Evolutionary conservation across 2,113 vertebrate genomes (phyloP).

Genomic region (Malaclemys terrapin): DNA sequence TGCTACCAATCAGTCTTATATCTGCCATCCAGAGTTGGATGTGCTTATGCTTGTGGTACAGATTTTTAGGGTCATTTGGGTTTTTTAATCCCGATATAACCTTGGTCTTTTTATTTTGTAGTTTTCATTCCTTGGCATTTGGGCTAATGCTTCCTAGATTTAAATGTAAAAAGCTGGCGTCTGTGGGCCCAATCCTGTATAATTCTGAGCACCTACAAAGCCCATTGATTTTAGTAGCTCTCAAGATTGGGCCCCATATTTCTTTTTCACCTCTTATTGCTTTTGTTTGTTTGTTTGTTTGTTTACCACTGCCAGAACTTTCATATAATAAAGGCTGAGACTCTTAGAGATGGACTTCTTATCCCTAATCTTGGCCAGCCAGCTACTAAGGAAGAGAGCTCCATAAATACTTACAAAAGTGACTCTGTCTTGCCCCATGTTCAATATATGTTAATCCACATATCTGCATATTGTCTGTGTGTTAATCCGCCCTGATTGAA

Average conservation of each 20-base stretch:
- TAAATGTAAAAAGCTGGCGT: not conserved
- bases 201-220: not conserved
- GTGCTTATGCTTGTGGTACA: constrained; percentile 33
- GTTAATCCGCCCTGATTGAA: not conserved
- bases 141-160: not conserved
- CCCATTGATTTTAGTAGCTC: not conserved
- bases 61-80: constrained; percentile 24
- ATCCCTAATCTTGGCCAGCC: not conserved
- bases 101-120: not conserved
- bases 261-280: not conserved
- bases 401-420: not conserved
- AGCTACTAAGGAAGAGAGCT: not conserved
- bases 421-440: not conserved
- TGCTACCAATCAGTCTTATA: constrained; percentile 32
- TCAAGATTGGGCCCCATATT: not conserved
- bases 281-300: not conserved
- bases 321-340: not conserved
- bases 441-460: not conserved
- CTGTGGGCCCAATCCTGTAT: not conserved
- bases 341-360: not conserved
- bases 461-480: not conserved
- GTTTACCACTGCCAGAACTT: not conserved
- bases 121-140: not conserved
- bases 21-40: constrained; percentile 40
- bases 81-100: not conserved